These are phyloP conservation scores for Himalopsyche anomala DNA, from an alignment of 2,888 invertebrate genomes.

Conservation along the genomic window DNA sequence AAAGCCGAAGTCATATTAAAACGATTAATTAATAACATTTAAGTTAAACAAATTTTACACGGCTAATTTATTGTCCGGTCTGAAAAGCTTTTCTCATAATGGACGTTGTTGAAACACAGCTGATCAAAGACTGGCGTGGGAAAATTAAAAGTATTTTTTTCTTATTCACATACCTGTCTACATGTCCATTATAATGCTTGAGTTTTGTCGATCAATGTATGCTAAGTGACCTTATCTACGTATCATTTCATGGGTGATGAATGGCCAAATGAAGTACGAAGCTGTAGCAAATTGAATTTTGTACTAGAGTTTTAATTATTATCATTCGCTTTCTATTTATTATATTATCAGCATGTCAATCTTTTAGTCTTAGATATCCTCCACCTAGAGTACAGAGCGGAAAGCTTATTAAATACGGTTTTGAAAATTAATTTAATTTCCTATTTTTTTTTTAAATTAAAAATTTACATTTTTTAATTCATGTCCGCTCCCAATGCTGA, in stretches of 20 bases:
- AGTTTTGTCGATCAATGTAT: conserved; percentile 4
- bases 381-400: too few species aligned
- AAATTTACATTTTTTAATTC: too few species aligned
- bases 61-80: neutral
- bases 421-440: too few species aligned
- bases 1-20: neutral
- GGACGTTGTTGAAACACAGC: neutral
- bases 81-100: neutral
- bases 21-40: neutral
- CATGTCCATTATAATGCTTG: neutral
- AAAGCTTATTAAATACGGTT: too few species aligned
- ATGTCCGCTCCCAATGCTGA: too few species aligned
- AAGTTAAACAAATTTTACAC: neutral
- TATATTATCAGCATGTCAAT: too few species aligned
- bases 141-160: neutral
- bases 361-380: too few species aligned
- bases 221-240: neutral
- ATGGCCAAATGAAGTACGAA: neutral
- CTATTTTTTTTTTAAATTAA: too few species aligned
- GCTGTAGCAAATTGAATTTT: conserved; percentile 1
- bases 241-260: neutral
- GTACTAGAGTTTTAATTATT: neutral
- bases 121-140: conserved; percentile 15
- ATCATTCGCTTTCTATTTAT: too few species aligned
- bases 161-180: neutral